Base-by-base conservation (phyloP, 2,113 vertebrate genomes). In the Coptodon bakossiorum region DNA sequence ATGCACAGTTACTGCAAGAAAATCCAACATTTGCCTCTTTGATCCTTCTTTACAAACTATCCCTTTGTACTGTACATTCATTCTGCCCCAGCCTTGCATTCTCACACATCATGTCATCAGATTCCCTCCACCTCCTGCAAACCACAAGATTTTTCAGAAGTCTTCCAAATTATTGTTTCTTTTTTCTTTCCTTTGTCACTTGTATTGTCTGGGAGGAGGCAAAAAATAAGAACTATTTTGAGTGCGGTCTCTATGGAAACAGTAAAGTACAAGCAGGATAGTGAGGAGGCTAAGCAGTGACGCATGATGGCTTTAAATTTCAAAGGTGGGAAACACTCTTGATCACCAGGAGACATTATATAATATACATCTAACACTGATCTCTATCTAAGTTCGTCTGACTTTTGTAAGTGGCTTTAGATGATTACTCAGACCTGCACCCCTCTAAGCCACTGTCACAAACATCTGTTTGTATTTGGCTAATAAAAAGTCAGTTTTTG, bases 201-300 rank as follows among this genome's bases (percentile, higher is more conserved):
- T 79, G 66, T 88, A 90, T 88, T 92, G 78, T 78, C 91, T 87
- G 43, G 56, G 61, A 92, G 78, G 71, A 91, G 76, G 83, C 5
- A 54, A 86, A 83, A 88, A 81, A 66, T 16, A 80, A 90, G 85
- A 82, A 91, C 92, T 96, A 95, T 95, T 94, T 95, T 8, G 43
- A 93, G 93, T 90, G 78, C 87, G 54, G 94, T 96, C 92, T 94
- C 95, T 92, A 95, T 96, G 95, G 95, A 93, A 93, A 96, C 91
- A 43, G 85, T 40, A 45, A 14, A 82, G 83, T 13, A 82, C 80
- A 79, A 59, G 90, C 17, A 56, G 45, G 84, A 86, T 79, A 36
- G 71, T 78, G 79, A 81, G 82, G 85, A 86, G 80, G 66, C 81
- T 34, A 82, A 83, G 50, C 4, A 29, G 16, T 31, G 66, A 81